Base-by-base conservation (phyloP, 2,797 vertebrate species). In the Muscicapa striata region DNA sequence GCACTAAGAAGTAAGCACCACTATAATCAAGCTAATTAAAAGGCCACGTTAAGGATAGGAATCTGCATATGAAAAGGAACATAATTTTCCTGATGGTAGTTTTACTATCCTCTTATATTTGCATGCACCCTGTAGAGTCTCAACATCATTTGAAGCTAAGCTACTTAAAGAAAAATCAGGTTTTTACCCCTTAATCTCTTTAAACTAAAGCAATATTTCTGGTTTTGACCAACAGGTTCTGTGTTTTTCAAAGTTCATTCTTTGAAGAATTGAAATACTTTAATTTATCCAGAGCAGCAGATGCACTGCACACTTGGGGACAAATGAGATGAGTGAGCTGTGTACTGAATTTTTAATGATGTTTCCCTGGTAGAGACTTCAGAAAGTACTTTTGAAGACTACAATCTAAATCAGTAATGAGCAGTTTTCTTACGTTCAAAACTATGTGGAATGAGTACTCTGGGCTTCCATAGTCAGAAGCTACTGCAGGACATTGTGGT, bases 1-100 rank as follows among this genome's bases (percentile, higher is more conserved):
- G 13, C 80, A 85, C 57, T 91, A 91, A 78, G 48, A 93, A 75
- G 78, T 85, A 92, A 88, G 75, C 61, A 86, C 73, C 64, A 94
- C 76, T 94, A 91, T 94, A 96, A 96, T 95, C 94, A 96, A 91
- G 72, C 46, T 96, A 96, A 92, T 95, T 97, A 94, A 95, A 95
- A 96, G 90, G 52, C 51, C 90, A 97, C 3, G 36, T 92, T 94
- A 97, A 83, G 68, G 38, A 92, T 73, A 30, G 32, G 30, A 94
- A 97, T 96, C 41, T 86, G 64, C 76, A 91, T 95, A 91, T 84
- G 76, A 95, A 97, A 97, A 94, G 36, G 54, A 96, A 85, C 43
- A 76, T 74, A 3, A 74, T 96, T 94, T 96, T 95, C 84, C 52
- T 96, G 70, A 94, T 75, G 74, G 68, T 92, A 74, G 36, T 79